A percentile compares a stretch with the other conserved stretches of the same genome.
Conservation (phyloP, 2,888 invertebrate genomes). For the Kryphioiulus occultus region DNA sequence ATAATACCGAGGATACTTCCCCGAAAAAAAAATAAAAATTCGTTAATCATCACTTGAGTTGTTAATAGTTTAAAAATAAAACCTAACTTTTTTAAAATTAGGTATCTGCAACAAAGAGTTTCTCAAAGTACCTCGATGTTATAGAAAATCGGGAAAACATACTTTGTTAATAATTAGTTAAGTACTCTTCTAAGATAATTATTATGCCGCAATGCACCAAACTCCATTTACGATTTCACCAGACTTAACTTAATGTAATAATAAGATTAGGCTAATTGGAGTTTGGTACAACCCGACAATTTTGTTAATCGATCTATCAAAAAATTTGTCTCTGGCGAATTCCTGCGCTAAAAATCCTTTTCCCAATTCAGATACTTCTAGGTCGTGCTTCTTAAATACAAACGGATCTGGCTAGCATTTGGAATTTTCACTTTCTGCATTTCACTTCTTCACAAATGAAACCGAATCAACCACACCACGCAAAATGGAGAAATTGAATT, state of each 20-base stretch:
- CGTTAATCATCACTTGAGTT: background rate
- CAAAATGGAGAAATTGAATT: constrained; percentile 24
- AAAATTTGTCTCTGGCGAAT: background rate
- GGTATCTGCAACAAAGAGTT: background rate
- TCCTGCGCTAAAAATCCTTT: background rate
- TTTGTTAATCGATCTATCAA: background rate
- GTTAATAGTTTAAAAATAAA: background rate
- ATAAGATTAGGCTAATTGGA: background rate
- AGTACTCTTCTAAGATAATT: background rate
- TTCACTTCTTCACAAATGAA: background rate
- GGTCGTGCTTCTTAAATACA: background rate
- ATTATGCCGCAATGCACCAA: background rate
- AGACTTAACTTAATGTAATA: background rate
- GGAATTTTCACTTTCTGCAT: constrained; percentile 33
- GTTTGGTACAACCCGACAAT: background rate
- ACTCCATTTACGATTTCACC: background rate
- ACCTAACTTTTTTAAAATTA: background rate
- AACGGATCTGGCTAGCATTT: background rate
- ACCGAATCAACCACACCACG: constrained; percentile 40
- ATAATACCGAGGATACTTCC: background rate
- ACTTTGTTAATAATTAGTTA: background rate
- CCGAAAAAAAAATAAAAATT: background rate
- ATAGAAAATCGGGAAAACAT: background rate
- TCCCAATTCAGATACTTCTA: background rate
- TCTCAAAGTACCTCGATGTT: background rate